phyloP scores from a whole-genome alignment of 2,888 invertebrate genomes.

The Prenolepis imparis region DNA sequence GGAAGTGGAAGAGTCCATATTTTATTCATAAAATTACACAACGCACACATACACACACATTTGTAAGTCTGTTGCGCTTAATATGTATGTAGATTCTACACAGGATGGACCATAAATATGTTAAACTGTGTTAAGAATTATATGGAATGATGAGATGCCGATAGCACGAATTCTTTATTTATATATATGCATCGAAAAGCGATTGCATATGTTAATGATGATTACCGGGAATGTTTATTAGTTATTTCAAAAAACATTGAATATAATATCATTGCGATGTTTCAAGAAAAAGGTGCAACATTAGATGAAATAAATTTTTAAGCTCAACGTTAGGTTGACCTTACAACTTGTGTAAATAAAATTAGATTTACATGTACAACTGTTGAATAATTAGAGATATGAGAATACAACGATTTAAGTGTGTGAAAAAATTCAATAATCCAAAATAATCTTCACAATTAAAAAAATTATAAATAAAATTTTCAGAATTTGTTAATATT shows the following conservation, averaged over 20 bases:
- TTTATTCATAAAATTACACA: slow-evolving; percentile 72
- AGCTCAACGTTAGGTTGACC: slow-evolving; percentile 19
- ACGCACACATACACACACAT: slow-evolving; percentile 3
- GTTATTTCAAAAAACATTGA: slow-evolving; percentile 35
- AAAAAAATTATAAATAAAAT: background rate
- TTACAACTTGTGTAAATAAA: slow-evolving; percentile 42
- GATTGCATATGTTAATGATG: slow-evolving; percentile 14
- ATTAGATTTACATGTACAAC: slow-evolving; percentile 7
- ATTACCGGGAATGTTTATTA: slow-evolving; percentile 42
- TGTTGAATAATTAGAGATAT: slow-evolving; percentile 36
- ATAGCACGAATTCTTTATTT: slow-evolving; percentile 19
- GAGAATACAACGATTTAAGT: slow-evolving; percentile 18
- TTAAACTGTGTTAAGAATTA: slow-evolving; percentile 31
- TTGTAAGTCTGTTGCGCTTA: background rate
- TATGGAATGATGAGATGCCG: slow-evolving; percentile 33
- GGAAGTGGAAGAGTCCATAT: slow-evolving; percentile 55
- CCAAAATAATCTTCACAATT: slow-evolving; percentile 13
- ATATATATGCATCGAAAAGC: slow-evolving; percentile 23
- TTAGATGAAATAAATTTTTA: slow-evolving; percentile 27
- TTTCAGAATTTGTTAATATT: slow-evolving; percentile 1
- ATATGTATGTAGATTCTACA: slow-evolving; percentile 37
- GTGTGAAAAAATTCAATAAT: slow-evolving; percentile 28
- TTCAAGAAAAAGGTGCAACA: background rate
- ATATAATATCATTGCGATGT: background rate
- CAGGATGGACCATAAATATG: slow-evolving; percentile 30